Evolutionary conservation across 2,888 invertebrate species (phyloP), one percentile per base, ranked within the genome.

Genomic region (Parapristionchus giblindavisi): DNA sequence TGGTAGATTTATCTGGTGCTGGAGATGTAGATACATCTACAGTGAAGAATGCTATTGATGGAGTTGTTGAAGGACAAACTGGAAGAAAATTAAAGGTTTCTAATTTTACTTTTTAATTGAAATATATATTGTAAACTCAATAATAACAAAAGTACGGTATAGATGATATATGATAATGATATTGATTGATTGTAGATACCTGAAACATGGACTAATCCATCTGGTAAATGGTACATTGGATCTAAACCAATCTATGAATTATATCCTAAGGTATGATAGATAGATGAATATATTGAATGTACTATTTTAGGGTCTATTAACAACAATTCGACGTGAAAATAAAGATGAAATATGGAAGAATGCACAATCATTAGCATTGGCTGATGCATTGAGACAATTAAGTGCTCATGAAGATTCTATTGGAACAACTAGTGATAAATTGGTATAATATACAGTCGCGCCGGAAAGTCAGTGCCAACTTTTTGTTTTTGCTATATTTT

Each of bases 21-120:
- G 99, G 98, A 4, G 98, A 99, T 91, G 95, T 98, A 75, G 94
- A 94, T 89, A 96, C 95, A 8, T 93, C 93, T 71, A 93, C 92
- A 77, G 90, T 93, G 79, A 92, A 93, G 8, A 91, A 91, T 77
- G 91, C 91, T 0, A 90, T 88, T 77, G 91, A 91, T 85, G 94
- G 94, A 48, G 90, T 89, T 83, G 92, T 96, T 80, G 89, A 88
- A 5, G 96, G 96, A 72, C 88, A 96, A 27, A 94, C 94, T 77
- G 97, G 97, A 34, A 92, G 94, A 78, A 93, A 92, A 88, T 90
- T 99, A 60, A 94, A 93, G 92, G 95, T 95, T 17, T 8, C 14
- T 21, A 21, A 48, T 11, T 11, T 11, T 11, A 21, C 11, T 21
- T 48, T 48, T 11, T 48, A 21, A 48, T 48, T 14, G 21, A 21